Evolutionary conservation across 2,113 vertebrate genomes (phyloP).

Genomic region (Craseonycteris thonglongyai): DNA sequence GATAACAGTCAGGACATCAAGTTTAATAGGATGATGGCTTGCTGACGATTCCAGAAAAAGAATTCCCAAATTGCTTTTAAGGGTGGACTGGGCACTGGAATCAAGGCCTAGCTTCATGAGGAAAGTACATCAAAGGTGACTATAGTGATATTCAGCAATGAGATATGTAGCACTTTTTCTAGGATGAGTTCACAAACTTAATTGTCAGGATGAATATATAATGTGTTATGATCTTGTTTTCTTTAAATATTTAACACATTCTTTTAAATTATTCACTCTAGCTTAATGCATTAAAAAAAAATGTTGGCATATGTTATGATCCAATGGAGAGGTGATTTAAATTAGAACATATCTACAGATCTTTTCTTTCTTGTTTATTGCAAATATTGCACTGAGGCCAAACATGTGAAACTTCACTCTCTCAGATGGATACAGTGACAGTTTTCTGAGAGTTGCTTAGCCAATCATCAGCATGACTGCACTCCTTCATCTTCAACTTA

Average conservation of each 20-base stretch:
- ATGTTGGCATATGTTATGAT: not conserved
- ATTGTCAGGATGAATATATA: too few species aligned
- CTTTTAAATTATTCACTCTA: constrained; percentile 24
- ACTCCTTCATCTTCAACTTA: constrained; percentile 11
- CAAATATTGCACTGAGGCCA: not conserved
- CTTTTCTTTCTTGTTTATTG: not conserved
- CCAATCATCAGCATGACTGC: not conserved
- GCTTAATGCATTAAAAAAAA: constrained; percentile 8
- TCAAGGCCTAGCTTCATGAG: too few species aligned
- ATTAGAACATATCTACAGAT: not conserved
- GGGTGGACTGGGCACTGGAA: too few species aligned
- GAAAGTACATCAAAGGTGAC: too few species aligned
- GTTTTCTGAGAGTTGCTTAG: not conserved
- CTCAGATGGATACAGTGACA: not conserved
- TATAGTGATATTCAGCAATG: too few species aligned
- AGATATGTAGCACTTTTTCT: too few species aligned
- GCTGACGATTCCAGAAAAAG: too few species aligned
- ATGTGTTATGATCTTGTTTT: not conserved
- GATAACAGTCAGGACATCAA: too few species aligned
- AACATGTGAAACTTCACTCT: not conserved
- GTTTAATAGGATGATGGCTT: too few species aligned
- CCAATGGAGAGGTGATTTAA: not conserved
- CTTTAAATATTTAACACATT: not conserved
- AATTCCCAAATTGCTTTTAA: too few species aligned
- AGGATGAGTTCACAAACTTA: too few species aligned